Evolutionary conservation across 1,140 invertebrate species (phyloP), one percentile per base, ranked within the genome.

Genomic region (Leptopilina boulardi): DNA sequence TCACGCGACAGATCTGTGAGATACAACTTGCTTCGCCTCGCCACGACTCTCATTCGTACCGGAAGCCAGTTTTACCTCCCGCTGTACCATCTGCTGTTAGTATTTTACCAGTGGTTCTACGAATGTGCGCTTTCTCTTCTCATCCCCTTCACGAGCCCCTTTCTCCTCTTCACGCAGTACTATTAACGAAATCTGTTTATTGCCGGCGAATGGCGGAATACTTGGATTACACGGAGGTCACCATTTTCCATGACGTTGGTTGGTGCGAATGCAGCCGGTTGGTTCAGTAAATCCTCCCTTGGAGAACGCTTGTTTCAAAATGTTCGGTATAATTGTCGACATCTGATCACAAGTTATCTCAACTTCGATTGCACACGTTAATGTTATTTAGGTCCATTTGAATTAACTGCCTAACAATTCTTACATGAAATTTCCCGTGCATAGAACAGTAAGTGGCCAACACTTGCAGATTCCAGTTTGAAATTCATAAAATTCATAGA

Each of bases 1-100:
- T 91, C 89, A 90, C 88, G 85, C 88, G 89, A 91, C 89, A 90
- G 90, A 91, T 91, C 88, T 87, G 88, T 91, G 90, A 90, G 89
- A 91, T 91, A 90, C 88, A 90, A 89, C 88, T 90, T 89, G 87
- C 87, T 89, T 90, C 87, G 86, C 86, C 80, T 85, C 84, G 85
- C 85, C 85, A 86, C 82, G 82, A 83, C 82, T 84, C 83, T 85
- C 78, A 73, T 79, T 70, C 54, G 54, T 80, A 56, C 51, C 71
- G 74, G 41, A 56, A 54, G 66, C 72, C 47, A 80, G 73, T 76
- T 76, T 73, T 34, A 54, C 23, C 59, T 70, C 70, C 71, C 21
- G 38, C 73, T 85, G 89, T 88, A 87, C 88, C 89, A 91, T 90
- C 89, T 91, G 90, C 87, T 91, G 89, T 91, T 90, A 90, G 85